Evolutionary conservation across 2,888 invertebrate species (phyloP), one percentile per base, ranked within the genome.

Genomic region (Pollenia angustigena): DNA sequence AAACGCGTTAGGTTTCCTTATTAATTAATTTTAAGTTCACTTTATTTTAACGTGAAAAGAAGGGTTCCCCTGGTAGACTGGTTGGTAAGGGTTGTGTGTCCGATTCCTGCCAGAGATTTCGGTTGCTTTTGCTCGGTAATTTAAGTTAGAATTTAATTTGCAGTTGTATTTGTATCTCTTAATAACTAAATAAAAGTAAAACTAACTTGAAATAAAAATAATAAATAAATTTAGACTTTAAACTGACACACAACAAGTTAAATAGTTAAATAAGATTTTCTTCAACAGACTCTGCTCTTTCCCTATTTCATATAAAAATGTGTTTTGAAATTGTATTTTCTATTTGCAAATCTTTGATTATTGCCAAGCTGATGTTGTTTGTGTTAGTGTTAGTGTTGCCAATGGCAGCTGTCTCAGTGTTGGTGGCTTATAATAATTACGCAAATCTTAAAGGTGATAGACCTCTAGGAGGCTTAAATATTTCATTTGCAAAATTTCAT

Each of bases 401-500:
- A 56, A 23, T 72, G 40, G 56, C n/a, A 56, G n/a, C 56, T 46
- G 32, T 18, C 2, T 58, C 14, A 56, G 16, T 50, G 50, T 52
- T 68, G 42, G 46, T 60, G 82, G 64, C 83, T 87, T 83, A 72
- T 66, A 87, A 84, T 87, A 84, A 87, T 87, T 87, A 87, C 87
- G 84, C 84, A 87, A 84, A 84, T 84, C 81, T 84, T 78, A 84
- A 84, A 87, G 87, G 87, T 87, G 87, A 74, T 81, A 68, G 78
- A 87, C 81, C 87, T 87, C 87, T 87, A 12, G 62, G 62, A 74
- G 81, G 74, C 81, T 84, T 87, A 78, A 87, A 68, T 74, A 69
- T 85, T 85, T 79, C 46, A 64, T 76, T 62, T 71, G 46, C 23
- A n/a, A 76, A 44, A 62, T 64, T 78, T 76, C 8, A 68, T 52